A percentile compares a stretch with the other conserved stretches of the same genome.
These are phyloP conservation scores for Clarias platycephalus DNA, from an alignment of 2,797 vertebrate genomes.

Conservation along the genomic window DNA sequence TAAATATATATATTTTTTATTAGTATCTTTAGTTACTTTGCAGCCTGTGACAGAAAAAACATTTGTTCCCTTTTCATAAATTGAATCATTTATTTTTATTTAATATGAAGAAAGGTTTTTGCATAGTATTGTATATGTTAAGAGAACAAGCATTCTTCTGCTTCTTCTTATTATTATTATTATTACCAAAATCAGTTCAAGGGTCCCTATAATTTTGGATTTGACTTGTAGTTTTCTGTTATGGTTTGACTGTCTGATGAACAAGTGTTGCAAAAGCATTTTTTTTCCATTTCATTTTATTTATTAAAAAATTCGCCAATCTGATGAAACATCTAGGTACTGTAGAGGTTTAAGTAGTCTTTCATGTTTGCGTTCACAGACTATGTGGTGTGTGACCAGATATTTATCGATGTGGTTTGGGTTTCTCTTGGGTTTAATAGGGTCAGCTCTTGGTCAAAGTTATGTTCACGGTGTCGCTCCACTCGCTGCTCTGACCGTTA, in stretches of 20 bases:
- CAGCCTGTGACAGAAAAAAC: too few relatives aligned
- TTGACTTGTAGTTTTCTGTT: background rate
- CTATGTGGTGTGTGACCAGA: too few relatives aligned
- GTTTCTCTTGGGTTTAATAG: background rate
- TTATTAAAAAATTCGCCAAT: background rate
- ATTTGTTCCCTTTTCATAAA: too few relatives aligned
- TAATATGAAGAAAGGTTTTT: too few relatives aligned
- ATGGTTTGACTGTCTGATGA: background rate
- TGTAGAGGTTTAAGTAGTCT: background rate
- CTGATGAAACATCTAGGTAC: background rate
- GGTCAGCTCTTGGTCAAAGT: slow-evolving; percentile 57
- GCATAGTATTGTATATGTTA: background rate
- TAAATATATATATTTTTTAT: too few relatives aligned
- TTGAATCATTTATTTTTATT: too few relatives aligned
- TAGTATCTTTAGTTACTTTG: too few relatives aligned
- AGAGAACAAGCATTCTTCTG: background rate
- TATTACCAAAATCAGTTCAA: background rate
- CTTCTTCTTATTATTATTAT: background rate
- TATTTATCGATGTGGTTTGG: background rate
- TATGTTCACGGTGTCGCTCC: slow-evolving; percentile 66
- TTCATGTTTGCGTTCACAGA: background rate
- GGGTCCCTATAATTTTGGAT: background rate
- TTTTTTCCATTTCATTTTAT: background rate
- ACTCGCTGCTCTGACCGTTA: slow-evolving; percentile 70
- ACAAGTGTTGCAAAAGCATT: background rate